Evolutionary conservation across 2,888 invertebrate genomes (phyloP).

Genomic region (Xylocampa areola): DNA sequence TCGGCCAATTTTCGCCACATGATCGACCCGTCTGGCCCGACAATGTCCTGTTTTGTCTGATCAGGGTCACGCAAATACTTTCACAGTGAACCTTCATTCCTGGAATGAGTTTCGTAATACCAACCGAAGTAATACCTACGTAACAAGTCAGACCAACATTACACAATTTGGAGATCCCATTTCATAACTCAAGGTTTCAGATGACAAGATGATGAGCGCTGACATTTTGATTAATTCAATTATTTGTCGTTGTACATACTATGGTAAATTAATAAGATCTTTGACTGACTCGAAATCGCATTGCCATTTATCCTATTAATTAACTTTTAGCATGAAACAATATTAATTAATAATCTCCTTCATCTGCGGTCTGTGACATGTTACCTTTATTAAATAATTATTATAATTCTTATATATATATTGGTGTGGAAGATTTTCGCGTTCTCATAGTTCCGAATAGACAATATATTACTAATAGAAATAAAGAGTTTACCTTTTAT

Average conservation of each 20-base stretch:
- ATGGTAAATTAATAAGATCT: constrained; percentile 63
- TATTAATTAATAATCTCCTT: constrained; percentile 50
- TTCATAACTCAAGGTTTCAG: constrained; percentile 47
- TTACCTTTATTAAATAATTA: constrained; percentile 16
- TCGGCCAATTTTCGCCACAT: constrained; percentile 50
- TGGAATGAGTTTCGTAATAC: constrained; percentile 30
- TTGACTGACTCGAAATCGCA: constrained; percentile 49
- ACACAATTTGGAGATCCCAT: constrained; percentile 44
- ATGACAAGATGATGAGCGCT: constrained; percentile 61
- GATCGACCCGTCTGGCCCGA: constrained; percentile 48
- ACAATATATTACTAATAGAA: too few relatives aligned
- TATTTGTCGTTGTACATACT: constrained; percentile 61
- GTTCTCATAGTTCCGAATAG: too few relatives aligned
- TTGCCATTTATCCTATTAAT: constrained; percentile 55
- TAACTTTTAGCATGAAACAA: constrained; percentile 55
- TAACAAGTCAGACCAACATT: constrained; percentile 46
- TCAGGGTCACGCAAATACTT: constrained; percentile 51
- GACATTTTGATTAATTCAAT: constrained; percentile 70
- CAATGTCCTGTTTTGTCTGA: constrained; percentile 45
- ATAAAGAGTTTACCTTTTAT: too few relatives aligned
- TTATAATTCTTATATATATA: constrained; percentile 8
- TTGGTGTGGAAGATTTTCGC: neutral
- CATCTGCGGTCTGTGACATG: constrained; percentile 10
- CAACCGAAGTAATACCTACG: constrained; percentile 24
- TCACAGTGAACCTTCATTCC: constrained; percentile 39